phyloP scores from a whole-genome alignment of 2,113 vertebrate genomes.

The Meles meles region DNA sequence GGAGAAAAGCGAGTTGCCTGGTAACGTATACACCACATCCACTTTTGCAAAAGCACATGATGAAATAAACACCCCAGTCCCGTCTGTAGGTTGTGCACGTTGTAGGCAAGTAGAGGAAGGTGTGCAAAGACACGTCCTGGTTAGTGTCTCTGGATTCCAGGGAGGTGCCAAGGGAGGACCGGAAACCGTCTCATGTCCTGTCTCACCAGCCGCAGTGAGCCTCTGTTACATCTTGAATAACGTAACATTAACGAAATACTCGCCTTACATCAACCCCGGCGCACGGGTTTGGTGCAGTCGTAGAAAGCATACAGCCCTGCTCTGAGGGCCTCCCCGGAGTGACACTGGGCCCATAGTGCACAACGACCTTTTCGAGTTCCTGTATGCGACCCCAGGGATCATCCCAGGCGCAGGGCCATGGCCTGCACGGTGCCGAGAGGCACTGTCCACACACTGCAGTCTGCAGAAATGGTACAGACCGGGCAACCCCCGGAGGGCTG shows the following conservation, averaged over 20 bases:
- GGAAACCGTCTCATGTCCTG: too few species aligned
- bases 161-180: background rate
- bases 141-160: background rate
- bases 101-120: background rate
- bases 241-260: background rate
- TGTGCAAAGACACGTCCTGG: background rate
- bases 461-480: background rate
- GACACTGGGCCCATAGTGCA: background rate
- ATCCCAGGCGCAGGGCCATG: background rate
- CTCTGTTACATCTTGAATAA: background rate
- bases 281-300: background rate
- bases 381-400: background rate
- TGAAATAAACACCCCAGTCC: accelerated
- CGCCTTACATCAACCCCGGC: background rate
- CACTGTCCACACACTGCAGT: background rate
- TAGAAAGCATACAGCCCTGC: background rate
- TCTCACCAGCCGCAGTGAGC: background rate
- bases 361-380: background rate
- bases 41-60: background rate
- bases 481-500: too few species aligned
- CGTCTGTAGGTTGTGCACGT: accelerated
- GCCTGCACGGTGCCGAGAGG: background rate
- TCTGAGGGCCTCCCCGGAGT: background rate
- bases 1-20: background rate
- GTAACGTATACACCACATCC: accelerated